phyloP scores from a whole-genome alignment of 2,113 vertebrate species.

The Ceyx melanurus region DNA sequence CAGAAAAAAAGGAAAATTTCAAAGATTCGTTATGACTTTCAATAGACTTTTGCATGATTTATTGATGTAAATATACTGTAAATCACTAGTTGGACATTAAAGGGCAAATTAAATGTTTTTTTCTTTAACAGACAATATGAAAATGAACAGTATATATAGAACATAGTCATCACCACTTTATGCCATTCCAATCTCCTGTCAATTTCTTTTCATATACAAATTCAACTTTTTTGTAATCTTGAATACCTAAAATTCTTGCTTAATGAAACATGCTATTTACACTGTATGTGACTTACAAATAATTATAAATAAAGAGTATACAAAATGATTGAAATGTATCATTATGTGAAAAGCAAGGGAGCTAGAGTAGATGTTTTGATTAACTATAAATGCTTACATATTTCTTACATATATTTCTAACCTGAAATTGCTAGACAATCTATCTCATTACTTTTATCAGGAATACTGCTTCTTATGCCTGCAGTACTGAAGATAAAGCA shows the following conservation, averaged over 20 bases:
- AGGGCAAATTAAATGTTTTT: slow-evolving; percentile 68
- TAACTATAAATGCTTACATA: slow-evolving; percentile 59
- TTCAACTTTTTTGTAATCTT: slow-evolving; percentile 50
- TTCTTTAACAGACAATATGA: slow-evolving; percentile 60
- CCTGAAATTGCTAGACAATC: slow-evolving; percentile 56
- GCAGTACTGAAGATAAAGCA: slow-evolving; percentile 49
- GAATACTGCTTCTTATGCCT: slow-evolving; percentile 25
- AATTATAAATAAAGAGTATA: slow-evolving; percentile 66
- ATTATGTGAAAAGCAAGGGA: slow-evolving; percentile 55
- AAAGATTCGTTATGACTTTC: not conserved
- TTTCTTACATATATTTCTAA: slow-evolving; percentile 53
- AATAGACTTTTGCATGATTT: slow-evolving; percentile 70
- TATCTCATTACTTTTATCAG: slow-evolving; percentile 47
- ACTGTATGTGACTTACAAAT: slow-evolving; percentile 47
- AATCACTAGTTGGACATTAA: slow-evolving; percentile 65
- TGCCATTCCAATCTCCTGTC: slow-evolving; percentile 58
- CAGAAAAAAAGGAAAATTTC: not conserved
- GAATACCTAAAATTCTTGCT: slow-evolving; percentile 67
- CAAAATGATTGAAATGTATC: slow-evolving; percentile 56
- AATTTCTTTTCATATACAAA: slow-evolving; percentile 71
- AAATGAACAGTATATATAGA: slow-evolving; percentile 70
- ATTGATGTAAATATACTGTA: slow-evolving; percentile 78
- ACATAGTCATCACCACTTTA: slow-evolving; percentile 67
- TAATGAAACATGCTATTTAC: slow-evolving; percentile 77
- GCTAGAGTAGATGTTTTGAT: slow-evolving; percentile 22